Evolutionary conservation across 2,113 vertebrate species (phyloP).

Genomic region (Fulmarus glacialis): DNA sequence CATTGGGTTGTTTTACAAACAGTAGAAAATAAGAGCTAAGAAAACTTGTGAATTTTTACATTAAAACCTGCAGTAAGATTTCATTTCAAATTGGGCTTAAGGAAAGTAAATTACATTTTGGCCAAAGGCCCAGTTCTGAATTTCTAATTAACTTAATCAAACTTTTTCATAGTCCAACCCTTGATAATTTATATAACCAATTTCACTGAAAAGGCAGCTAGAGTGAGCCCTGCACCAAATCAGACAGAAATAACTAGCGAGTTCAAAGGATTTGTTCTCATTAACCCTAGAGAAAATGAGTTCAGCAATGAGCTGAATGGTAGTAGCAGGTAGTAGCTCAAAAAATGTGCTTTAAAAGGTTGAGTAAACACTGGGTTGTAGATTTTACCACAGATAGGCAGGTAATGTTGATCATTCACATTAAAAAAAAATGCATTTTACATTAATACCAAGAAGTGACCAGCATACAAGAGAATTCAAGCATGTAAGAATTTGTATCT

Average conservation of each 20-base stretch:
- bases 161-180: background rate
- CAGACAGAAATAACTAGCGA: background rate
- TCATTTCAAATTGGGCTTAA: background rate
- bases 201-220: background rate
- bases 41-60: background rate
- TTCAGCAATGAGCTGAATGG: background rate
- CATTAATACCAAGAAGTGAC: background rate
- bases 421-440: background rate
- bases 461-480: background rate
- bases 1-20: background rate
- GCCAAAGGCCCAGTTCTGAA: constrained; percentile 39
- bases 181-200: constrained; percentile 11
- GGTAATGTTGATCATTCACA: background rate
- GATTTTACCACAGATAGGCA: background rate
- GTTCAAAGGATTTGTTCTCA: constrained; percentile 38
- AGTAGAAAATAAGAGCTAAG: background rate
- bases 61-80: background rate
- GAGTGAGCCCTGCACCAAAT: background rate
- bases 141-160: constrained; percentile 52
- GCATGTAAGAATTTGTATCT: background rate
- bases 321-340: background rate
- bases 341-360: background rate
- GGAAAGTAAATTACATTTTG: constrained; percentile 8
- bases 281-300: constrained; percentile 29
- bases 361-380: background rate